These are phyloP conservation scores for Podarcis lilfordi DNA, from an alignment of 2,797 vertebrate species.

Conservation along the genomic window DNA sequence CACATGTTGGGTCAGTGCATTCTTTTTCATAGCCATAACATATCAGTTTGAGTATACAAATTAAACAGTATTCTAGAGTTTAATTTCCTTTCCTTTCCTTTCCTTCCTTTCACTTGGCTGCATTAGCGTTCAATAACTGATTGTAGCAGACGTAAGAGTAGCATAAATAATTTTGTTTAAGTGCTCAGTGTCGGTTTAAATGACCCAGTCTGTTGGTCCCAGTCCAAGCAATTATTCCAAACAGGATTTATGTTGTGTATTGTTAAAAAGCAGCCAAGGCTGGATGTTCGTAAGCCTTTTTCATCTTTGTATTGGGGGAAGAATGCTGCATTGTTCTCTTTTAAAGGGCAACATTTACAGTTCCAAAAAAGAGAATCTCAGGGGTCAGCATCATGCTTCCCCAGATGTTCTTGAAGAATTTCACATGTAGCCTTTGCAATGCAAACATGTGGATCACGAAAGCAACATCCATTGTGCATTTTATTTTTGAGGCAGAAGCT, in stretches of 20 bases:
- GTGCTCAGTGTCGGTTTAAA: conserved; percentile 68
- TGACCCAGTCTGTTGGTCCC: conserved; percentile 66
- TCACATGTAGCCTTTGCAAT: conserved; percentile 20
- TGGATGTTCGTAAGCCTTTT: conserved; percentile 52
- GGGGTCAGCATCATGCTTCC: conserved; percentile 55
- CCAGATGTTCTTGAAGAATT: conserved; percentile 55
- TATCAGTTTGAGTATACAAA: conserved; percentile 58
- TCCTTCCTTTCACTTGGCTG: conserved; percentile 30
- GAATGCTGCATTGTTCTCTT: conserved; percentile 51
- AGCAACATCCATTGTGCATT: conserved; percentile 37
- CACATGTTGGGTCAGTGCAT: conserved; percentile 13
- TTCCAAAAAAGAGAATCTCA: conserved; percentile 45
- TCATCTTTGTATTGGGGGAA: conserved; percentile 51
- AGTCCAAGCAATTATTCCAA: conserved; percentile 65
- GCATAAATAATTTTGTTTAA: conserved; percentile 71
- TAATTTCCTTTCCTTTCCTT: conserved; percentile 7
- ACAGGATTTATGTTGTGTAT: conserved; percentile 65
- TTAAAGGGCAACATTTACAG: conserved; percentile 53
- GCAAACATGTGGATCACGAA: conserved; percentile 49
- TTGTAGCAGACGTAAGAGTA: conserved; percentile 68
- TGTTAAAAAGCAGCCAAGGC: conserved; percentile 66
- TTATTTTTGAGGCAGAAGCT: conserved; percentile 29
- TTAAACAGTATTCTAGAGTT: conserved; percentile 59
- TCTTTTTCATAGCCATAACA: conserved; percentile 45
- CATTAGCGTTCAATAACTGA: conserved; percentile 66